Evolutionary conservation across 2,797 vertebrate genomes (phyloP), one percentile per base, ranked within the genome.

Genomic region (Sarcoramphus papa): DNA sequence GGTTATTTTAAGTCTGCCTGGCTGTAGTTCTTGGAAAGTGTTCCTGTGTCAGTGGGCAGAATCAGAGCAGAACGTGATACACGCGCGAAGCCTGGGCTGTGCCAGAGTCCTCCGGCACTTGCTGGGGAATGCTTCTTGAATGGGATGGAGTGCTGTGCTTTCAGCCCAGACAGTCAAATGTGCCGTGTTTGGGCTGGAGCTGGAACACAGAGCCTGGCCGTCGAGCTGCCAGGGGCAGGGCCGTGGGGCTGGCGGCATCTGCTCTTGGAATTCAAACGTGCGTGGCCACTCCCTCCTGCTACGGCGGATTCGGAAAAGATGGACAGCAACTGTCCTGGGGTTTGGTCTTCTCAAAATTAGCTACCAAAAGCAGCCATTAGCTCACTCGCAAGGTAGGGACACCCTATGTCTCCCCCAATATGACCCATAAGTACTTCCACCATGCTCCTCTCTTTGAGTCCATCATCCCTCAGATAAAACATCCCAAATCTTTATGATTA

Each of bases 1-100:
- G 50, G 14, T 77, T 90, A 59, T 93, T 95, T 85, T 40, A 31
- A 85, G 84, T 41, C 84, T 6, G 48, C 10, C 82, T 93, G 92
- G 92, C 93, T 64, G 80, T 60, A 14, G 85, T 65, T 68, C 85
- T 72, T 50, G 91, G 95, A 83, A 76, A 48, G 59, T 7, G 65
- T 56, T 93, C 27, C 76, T 17, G 64, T 70, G 93, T 43, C 86
- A 33, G 50, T 64, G 90, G 90, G 88, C 90, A 92, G 94, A 53
- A 72, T 24, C 28, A 1, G 92, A 50, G 94, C 69, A 62, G 93
- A 89, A 93, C 88, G 93, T 94, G 96, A 91, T 59, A 80, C 84
- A 68, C 24, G 57, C 48, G 18, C 43, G 17, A 63, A 60, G 76
- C 30, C 15, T 7, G 24, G 48, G 60, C 91, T 8, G 70, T 12